Evolutionary conservation across 2,888 invertebrate genomes (phyloP).

Genomic region (Saturnia japonica): DNA sequence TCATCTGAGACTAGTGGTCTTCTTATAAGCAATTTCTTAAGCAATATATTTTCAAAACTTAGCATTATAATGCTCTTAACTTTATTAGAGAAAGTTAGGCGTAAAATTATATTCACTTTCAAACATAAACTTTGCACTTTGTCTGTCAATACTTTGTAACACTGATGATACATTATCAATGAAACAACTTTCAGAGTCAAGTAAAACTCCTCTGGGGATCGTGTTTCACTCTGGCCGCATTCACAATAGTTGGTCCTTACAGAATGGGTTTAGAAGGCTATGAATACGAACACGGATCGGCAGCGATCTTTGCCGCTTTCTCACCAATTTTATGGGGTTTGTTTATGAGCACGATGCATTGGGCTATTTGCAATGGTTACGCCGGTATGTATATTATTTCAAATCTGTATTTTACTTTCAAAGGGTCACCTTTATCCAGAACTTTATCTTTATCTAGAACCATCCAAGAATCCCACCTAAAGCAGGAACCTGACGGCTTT

Average conservation of each 20-base stretch:
- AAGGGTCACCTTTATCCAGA: not conserved
- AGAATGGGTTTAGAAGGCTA: conserved; percentile 78
- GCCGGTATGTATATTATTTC: conserved; percentile 61
- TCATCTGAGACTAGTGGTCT: not conserved
- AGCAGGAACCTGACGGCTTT: not conserved
- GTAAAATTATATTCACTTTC: conserved; percentile 3
- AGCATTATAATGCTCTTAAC: not conserved
- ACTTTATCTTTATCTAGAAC: not conserved
- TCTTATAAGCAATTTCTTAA: not conserved
- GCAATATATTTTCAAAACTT: conserved; percentile 9
- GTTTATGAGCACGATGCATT: conserved; percentile 75
- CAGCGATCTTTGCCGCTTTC: conserved; percentile 80
- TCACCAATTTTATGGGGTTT: conserved; percentile 82
- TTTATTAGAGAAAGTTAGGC: conserved; percentile 13
- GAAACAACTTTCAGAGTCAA: conserved; percentile 61
- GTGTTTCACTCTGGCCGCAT: conserved; percentile 57
- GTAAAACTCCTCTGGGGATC: conserved; percentile 64
- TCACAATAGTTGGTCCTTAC: conserved; percentile 77
- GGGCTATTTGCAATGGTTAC: conserved; percentile 78
- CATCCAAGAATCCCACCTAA: not conserved
- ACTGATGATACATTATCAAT: conserved; percentile 21
- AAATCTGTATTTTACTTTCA: not conserved
- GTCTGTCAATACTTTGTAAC: conserved; percentile 4
- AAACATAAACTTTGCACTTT: conserved; percentile 12
- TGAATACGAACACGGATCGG: conserved; percentile 71